These are phyloP conservation scores for Acheta domesticus DNA, from an alignment of 2,888 invertebrate species.

Conservation along the genomic window DNA sequence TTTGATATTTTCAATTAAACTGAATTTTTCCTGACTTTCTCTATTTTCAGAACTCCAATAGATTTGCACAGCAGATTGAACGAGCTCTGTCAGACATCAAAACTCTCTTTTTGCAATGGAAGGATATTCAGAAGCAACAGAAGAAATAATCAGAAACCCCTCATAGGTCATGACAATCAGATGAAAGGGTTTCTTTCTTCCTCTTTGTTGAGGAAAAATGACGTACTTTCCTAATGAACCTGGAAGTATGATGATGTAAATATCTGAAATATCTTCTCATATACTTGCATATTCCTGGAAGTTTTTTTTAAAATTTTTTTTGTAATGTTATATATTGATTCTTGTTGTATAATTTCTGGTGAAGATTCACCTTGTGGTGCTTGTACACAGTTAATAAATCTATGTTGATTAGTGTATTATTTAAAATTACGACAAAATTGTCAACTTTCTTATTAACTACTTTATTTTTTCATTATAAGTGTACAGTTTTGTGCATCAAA, in stretches of 20 bases:
- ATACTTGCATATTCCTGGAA: neutral
- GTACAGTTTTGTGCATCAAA: neutral
- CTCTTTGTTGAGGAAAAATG: neutral
- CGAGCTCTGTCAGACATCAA: conserved; percentile 69
- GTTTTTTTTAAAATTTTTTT: neutral
- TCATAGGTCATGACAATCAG: neutral
- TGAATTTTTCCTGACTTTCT: conserved; percentile 28
- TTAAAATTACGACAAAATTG: neutral
- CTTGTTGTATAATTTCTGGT: neutral
- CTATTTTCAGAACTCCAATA: conserved; percentile 68
- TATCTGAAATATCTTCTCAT: neutral
- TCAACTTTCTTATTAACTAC: neutral
- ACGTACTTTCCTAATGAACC: neutral
- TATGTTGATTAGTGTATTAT: neutral
- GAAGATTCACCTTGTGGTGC: neutral
- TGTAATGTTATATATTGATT: neutral
- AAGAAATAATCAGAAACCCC: neutral
- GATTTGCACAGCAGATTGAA: conserved; percentile 72
- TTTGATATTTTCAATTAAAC: too few species aligned
- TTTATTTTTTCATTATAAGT: neutral
- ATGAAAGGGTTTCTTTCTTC: neutral
- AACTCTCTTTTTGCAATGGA: conserved; percentile 61
- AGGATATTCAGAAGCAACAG: conserved; percentile 38
- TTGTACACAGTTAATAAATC: neutral
- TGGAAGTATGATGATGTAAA: neutral